phyloP scores from a whole-genome alignment of 2,113 vertebrate species.

The Harpagus bidentatus region DNA sequence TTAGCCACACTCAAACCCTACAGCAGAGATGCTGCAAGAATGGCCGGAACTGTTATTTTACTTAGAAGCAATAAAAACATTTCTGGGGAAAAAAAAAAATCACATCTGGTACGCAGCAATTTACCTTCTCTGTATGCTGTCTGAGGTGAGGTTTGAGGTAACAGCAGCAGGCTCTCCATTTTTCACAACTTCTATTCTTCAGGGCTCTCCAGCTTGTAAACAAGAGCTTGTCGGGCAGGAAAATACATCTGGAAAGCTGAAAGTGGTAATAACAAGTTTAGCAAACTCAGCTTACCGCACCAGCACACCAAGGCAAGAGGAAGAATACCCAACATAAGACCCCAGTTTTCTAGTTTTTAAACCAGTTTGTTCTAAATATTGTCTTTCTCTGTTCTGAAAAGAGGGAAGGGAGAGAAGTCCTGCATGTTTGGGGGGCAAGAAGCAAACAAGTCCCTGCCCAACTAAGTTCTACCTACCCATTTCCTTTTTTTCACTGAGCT shows the following conservation, averaged over 20 bases:
- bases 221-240: neutral
- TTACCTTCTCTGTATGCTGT: neutral
- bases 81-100: too few relatives aligned
- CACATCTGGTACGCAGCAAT: accelerated
- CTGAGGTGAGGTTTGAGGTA: neutral
- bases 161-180: neutral
- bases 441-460: too few relatives aligned
- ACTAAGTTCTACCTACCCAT: neutral
- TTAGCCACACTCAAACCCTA: neutral
- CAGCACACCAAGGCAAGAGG: neutral
- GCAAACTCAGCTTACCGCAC: neutral
- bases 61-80: neutral
- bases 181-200: neutral
- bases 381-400: neutral
- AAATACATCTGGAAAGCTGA: neutral
- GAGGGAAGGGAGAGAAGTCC: neutral
- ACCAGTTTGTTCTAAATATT: neutral
- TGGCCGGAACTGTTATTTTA: accelerated
- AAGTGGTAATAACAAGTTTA: neutral
- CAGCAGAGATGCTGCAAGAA: accelerated
- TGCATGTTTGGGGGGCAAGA: neutral
- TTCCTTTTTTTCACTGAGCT: neutral
- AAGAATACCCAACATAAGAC: accelerated
- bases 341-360: neutral
- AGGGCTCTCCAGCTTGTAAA: neutral